These are phyloP conservation scores for Sphecodes monilicornis DNA, from an alignment of 2,888 invertebrate genomes.

Conservation along the genomic window DNA sequence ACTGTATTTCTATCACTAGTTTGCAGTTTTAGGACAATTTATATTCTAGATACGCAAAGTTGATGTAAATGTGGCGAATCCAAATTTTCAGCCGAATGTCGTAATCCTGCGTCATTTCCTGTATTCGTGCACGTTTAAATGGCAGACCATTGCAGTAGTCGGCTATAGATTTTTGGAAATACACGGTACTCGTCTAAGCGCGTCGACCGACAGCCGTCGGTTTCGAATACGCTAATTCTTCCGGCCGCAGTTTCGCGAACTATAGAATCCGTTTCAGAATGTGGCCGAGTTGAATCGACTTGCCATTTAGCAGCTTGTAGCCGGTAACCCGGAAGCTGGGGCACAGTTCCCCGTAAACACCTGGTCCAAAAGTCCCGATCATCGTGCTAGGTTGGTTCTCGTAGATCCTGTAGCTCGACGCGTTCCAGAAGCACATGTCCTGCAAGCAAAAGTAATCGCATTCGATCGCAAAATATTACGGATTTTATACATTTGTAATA, in stretches of 20 bases:
- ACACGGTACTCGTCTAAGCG: neutral
- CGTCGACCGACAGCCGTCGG: neutral
- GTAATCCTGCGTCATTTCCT: neutral
- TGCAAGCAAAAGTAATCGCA: slow-evolving; percentile 45
- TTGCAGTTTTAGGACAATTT: too few species aligned
- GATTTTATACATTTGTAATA: too few species aligned
- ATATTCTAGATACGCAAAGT: too few species aligned
- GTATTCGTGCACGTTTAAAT: neutral
- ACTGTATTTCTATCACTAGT: too few species aligned
- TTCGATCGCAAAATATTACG: neutral
- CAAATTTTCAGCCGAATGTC: too few species aligned
- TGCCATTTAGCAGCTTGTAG: slow-evolving; percentile 85
- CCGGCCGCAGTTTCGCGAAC: neutral
- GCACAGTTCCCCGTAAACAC: slow-evolving; percentile 85
- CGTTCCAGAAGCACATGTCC: slow-evolving; percentile 83
- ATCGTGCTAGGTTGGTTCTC: slow-evolving; percentile 80
- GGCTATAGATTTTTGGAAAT: neutral
- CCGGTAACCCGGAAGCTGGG: slow-evolving; percentile 84
- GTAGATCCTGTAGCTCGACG: slow-evolving; percentile 79
- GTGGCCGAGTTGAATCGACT: slow-evolving; percentile 49
- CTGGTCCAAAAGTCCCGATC: slow-evolving; percentile 84
- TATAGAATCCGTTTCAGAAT: neutral
- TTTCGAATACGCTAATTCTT: neutral
- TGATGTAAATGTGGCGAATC: too few species aligned
- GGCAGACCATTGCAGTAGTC: neutral